These are phyloP conservation scores for Drosophila kurseongensis DNA, from an alignment of 1,140 invertebrate genomes.

Conservation along the genomic window DNA sequence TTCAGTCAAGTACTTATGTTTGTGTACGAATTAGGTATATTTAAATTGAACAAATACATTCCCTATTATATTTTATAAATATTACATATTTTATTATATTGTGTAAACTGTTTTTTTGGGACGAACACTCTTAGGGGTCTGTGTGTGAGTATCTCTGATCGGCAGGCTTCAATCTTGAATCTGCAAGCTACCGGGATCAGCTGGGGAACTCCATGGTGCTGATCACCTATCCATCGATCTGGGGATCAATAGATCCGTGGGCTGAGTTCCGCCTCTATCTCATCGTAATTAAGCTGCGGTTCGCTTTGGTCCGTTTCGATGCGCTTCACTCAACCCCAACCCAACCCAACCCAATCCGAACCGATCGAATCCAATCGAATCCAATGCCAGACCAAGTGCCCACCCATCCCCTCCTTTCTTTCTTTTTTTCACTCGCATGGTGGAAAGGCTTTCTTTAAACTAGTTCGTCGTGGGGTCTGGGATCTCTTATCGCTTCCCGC, in stretches of 20 bases:
- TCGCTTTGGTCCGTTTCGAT: conserved; percentile 49
- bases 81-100: no score
- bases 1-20: no score
- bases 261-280: conserved; percentile 32
- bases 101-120: conserved; percentile 1
- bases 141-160: conserved; percentile 4
- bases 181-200: conserved; percentile 11
- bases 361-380: neutral
- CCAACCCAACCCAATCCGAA: conserved; percentile 14
- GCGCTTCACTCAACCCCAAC: conserved; percentile 30
- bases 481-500: conserved; percentile 63
- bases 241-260: conserved; percentile 41
- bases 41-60: no score
- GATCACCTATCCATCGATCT: conserved; percentile 54
- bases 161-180: conserved; percentile 18
- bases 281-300: conserved; percentile 62
- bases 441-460: conserved; percentile 79
- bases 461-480: conserved; percentile 59
- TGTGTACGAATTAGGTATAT: no score
- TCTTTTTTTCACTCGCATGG: neutral
- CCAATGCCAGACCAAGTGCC: neutral
- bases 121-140: neutral
- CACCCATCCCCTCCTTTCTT: neutral
- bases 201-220: conserved; percentile 30
- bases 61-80: no score